A percentile compares a stretch with the other conserved stretches of the same genome.
Conservation (phyloP, 2,797 vertebrate species). For the Arctocebus calabarensis region DNA sequence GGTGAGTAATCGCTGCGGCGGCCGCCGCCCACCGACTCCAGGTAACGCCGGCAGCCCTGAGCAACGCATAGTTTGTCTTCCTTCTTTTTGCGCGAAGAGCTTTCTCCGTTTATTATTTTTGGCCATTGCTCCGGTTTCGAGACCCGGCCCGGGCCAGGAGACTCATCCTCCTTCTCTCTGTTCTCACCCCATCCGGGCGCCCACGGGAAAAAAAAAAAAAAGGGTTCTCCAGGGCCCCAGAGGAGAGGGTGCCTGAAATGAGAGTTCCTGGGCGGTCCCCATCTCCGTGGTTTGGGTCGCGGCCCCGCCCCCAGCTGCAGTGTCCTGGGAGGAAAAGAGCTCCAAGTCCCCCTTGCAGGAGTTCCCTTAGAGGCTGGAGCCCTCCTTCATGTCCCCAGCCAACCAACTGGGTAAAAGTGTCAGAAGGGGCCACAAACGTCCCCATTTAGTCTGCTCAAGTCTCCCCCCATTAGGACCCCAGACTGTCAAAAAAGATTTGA, state of each 20-base stretch:
- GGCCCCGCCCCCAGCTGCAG: neutral
- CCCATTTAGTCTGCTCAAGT: neutral
- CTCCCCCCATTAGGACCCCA: neutral
- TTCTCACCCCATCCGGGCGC: neutral
- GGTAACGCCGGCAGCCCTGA: slow-evolving; percentile 75
- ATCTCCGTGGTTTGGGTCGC: neutral
- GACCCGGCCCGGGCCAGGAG: slow-evolving; percentile 51
- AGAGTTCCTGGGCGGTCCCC: slow-evolving; percentile 17
- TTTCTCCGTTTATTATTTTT: slow-evolving; percentile 74
- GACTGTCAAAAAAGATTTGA: neutral
- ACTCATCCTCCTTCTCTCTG: neutral
- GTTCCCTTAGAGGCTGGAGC: neutral
- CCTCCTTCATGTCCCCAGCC: neutral
- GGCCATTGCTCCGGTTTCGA: slow-evolving; percentile 63
- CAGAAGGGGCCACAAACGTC: neutral
- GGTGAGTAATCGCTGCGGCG: slow-evolving; percentile 79
- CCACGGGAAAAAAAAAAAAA: neutral
- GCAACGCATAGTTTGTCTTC: slow-evolving; percentile 69
- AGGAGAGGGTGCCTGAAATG: neutral
- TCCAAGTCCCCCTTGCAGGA: neutral
- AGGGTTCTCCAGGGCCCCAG: neutral
- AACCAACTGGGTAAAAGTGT: neutral
- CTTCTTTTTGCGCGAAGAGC: slow-evolving; percentile 30
- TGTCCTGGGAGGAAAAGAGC: neutral
- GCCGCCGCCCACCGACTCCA: slow-evolving; percentile 79